These are phyloP conservation scores for Atherix ibis DNA, from an alignment of 2,888 invertebrate genomes.

Conservation along the genomic window DNA sequence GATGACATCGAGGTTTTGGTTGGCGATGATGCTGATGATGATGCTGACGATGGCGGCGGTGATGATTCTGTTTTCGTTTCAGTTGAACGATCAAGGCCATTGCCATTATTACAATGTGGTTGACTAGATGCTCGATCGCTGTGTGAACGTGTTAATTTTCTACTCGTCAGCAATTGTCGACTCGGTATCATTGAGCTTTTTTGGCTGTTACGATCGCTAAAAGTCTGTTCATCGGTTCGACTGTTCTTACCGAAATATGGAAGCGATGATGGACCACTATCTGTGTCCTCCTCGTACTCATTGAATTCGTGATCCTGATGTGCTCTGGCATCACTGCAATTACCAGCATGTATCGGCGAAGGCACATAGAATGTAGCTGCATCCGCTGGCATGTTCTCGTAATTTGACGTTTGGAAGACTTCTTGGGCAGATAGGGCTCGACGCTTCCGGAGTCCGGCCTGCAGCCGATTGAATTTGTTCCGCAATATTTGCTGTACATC, in stretches of 20 bases:
- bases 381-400: conserved; percentile 45
- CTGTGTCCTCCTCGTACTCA: conserved; percentile 3
- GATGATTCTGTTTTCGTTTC: conserved; percentile 1
- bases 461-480: conserved; percentile 51
- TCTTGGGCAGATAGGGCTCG: conserved; percentile 55
- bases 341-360: conserved; percentile 32
- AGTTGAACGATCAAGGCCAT: conserved; percentile 3
- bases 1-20: no score
- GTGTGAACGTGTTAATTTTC: conserved; percentile 5
- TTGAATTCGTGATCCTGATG: background rate
- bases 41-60: conserved; percentile 1
- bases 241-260: conserved; percentile 6
- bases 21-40: no score
- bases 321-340: conserved; percentile 11
- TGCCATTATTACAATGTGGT: conserved; percentile 1
- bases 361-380: conserved; percentile 54
- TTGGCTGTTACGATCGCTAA: background rate
- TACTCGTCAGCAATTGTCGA: conserved; percentile 1
- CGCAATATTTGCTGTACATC: conserved; percentile 42
- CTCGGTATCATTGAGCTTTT: background rate
- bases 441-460: conserved; percentile 48
- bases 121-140: conserved; percentile 4
- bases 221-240: background rate
- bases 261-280: conserved; percentile 10
- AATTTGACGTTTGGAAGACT: conserved; percentile 38